These are phyloP conservation scores for Numenius arquata DNA, from an alignment of 2,113 vertebrate species.

Conservation along the genomic window DNA sequence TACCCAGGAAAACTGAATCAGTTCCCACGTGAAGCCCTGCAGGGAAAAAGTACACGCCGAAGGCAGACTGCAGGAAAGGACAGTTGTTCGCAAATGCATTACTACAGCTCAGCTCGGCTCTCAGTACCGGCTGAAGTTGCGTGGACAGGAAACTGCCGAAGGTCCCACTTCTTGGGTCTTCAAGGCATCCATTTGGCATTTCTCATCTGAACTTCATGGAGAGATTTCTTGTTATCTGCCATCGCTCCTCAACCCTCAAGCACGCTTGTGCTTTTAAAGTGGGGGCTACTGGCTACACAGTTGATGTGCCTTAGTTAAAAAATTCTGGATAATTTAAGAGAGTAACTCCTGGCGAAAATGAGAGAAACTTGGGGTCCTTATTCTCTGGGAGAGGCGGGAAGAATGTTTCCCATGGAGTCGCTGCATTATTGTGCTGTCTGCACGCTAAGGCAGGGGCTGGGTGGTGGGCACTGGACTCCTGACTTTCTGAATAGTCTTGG, in stretches of 20 bases:
- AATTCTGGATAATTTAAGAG: not conserved
- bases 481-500: not conserved
- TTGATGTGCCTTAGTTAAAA: not conserved
- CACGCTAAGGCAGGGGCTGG: not conserved
- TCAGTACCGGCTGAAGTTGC: not conserved
- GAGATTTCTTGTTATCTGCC: not conserved
- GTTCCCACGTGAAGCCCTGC: not conserved
- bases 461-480: fast-evolving
- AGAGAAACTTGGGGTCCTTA: not conserved
- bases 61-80: not conserved
- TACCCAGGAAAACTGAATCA: slow-evolving; percentile 25
- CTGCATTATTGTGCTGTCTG: not conserved
- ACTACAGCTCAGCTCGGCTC: not conserved
- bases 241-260: not conserved
- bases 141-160: not conserved
- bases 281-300: not conserved
- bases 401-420: not conserved
- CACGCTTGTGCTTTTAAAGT: not conserved
- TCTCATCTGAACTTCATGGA: not conserved
- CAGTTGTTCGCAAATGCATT: not conserved
- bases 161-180: not conserved
- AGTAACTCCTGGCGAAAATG: not conserved
- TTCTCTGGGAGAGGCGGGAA: not conserved
- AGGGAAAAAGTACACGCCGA: not conserved
- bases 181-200: not conserved